These are phyloP conservation scores for Diuraphis noxia DNA, from an alignment of 1,140 invertebrate species.

Conservation along the genomic window DNA sequence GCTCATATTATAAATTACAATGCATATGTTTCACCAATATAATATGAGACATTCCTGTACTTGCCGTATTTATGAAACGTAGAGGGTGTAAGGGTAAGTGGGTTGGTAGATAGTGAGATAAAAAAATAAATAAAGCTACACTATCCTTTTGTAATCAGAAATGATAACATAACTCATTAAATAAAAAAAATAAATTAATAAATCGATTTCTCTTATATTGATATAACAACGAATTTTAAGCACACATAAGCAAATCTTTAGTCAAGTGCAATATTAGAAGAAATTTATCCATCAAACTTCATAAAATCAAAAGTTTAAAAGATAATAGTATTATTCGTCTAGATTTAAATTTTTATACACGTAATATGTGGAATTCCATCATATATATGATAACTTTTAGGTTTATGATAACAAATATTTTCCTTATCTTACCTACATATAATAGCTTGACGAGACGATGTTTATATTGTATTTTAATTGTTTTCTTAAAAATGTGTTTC, in stretches of 20 bases:
- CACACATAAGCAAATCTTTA: background rate
- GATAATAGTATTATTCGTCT: background rate
- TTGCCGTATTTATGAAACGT: background rate
- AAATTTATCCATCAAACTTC: background rate
- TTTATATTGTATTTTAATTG: background rate
- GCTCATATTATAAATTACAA: background rate
- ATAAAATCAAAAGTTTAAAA: background rate
- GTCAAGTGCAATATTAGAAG: background rate
- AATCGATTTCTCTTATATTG: no score
- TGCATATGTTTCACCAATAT: background rate
- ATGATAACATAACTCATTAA: background rate
- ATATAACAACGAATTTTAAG: background rate
- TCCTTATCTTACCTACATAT: background rate
- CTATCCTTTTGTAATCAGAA: background rate
- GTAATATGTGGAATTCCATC: background rate
- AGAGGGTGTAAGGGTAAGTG: background rate
- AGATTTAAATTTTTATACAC: background rate
- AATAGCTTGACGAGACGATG: background rate
- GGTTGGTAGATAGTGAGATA: background rate
- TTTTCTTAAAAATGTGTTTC: background rate
- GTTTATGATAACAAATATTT: background rate
- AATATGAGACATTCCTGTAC: background rate
- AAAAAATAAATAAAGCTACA: background rate
- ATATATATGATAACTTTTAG: background rate
- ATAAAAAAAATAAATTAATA: background rate